A percentile compares a stretch with the other conserved stretches of the same genome.
Evolutionary conservation across 2,113 vertebrate species (phyloP).

Genomic region (Apodemus speciosus): DNA sequence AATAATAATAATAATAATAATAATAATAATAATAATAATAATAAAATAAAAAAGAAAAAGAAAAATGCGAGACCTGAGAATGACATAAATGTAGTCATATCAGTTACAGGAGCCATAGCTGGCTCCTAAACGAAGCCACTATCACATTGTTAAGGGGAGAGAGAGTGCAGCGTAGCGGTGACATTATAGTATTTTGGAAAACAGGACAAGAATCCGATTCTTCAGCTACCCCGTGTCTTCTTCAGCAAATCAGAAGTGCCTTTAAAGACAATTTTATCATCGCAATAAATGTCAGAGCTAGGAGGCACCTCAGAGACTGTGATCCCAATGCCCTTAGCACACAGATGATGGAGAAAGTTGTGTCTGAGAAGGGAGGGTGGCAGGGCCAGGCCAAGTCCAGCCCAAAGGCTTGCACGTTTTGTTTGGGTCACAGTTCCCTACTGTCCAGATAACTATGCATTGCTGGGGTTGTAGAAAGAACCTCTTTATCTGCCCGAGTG

Average conservation of each 20-base stretch:
- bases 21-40: no score
- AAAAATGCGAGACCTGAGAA: neutral
- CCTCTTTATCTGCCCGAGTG: neutral
- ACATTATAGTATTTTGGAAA: neutral
- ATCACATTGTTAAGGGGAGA: neutral
- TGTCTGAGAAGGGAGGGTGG: no score
- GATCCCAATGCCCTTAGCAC: neutral
- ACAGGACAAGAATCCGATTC: neutral
- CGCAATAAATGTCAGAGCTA: neutral
- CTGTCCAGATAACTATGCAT: neutral
- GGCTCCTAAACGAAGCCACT: neutral
- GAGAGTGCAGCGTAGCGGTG: neutral
- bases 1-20: no score
- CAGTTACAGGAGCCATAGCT: neutral
- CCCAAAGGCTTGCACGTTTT: neutral
- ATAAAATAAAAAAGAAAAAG: no score
- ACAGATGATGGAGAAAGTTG: neutral
- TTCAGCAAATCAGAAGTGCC: neutral
- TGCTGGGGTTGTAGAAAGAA: neutral
- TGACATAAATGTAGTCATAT: neutral
- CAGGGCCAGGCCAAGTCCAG: neutral
- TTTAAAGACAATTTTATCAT: slow-evolving; percentile 38
- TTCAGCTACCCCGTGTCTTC: neutral
- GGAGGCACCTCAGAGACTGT: neutral
- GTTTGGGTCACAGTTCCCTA: neutral